These are phyloP conservation scores for Vulpes ferrilata DNA, from an alignment of 2,113 vertebrate genomes.

Conservation along the genomic window DNA sequence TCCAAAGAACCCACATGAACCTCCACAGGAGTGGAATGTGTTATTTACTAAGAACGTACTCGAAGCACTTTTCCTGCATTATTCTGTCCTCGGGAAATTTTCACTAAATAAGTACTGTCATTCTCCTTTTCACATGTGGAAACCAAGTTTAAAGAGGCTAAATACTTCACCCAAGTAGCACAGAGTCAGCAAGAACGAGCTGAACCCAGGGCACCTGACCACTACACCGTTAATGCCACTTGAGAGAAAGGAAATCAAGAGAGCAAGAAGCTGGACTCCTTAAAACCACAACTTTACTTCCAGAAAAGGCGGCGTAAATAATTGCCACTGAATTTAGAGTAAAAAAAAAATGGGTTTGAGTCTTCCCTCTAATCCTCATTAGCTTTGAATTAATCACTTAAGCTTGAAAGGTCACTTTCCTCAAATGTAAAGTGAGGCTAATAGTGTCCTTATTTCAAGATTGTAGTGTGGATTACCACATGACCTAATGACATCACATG, in stretches of 20 bases:
- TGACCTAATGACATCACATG: not conserved
- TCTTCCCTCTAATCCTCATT: not conserved
- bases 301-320: not conserved
- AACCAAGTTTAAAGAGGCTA: not conserved
- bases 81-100: not conserved
- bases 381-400: conserved; percentile 33
- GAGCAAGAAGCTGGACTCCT: not conserved
- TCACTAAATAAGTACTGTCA: not conserved
- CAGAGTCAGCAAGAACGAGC: not conserved
- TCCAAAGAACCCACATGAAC: not conserved
- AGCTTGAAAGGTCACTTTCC: not conserved
- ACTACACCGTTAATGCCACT: accelerated
- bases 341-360: not conserved
- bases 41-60: not conserved
- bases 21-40: not conserved
- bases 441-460: not conserved
- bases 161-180: not conserved
- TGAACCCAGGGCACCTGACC: not conserved
- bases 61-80: not conserved
- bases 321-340: not conserved
- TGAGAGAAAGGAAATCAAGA: not conserved
- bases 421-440: not conserved
- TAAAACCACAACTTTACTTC: not conserved
- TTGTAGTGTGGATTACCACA: not conserved
- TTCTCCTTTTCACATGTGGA: not conserved